Percentiles rank a stretch among this genome's conserved stretches.
Conservation (phyloP, 1,140 invertebrate species). For the Hylyphantes graminicola region DNA sequence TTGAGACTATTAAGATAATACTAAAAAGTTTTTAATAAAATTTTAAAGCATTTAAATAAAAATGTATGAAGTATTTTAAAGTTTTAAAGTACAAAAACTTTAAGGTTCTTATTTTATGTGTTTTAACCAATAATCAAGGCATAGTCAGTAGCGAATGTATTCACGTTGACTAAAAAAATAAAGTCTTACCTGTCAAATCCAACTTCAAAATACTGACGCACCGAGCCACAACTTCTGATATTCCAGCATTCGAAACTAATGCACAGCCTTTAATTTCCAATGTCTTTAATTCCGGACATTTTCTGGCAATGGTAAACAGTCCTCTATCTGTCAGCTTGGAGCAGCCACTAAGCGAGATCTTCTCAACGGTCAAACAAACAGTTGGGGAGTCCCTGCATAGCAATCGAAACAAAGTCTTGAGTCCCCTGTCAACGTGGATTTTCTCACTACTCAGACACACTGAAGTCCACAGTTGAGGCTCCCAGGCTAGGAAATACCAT, state of each 20-base stretch:
- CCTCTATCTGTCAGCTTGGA: constrained; percentile 81
- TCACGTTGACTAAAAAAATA: neutral
- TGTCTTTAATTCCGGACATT: constrained; percentile 79
- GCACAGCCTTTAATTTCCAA: constrained; percentile 78
- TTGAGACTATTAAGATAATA: no score
- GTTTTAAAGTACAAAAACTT: no score
- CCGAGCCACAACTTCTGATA: constrained; percentile 75
- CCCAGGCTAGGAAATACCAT: constrained; percentile 86
- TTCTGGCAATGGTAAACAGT: constrained; percentile 75
- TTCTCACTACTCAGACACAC: constrained; percentile 76
- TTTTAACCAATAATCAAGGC: no score
- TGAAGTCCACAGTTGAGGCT: constrained; percentile 79
- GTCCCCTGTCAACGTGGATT: constrained; percentile 76
- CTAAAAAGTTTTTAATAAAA: no score
- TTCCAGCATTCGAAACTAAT: constrained; percentile 76
- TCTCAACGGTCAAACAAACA: constrained; percentile 72
- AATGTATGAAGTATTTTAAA: no score
- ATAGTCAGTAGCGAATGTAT: neutral
- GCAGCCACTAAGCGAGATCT: constrained; percentile 78
- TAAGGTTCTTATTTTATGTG: no score
- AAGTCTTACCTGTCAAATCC: constrained; percentile 77
- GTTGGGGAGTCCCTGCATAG: constrained; percentile 69
- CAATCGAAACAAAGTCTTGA: constrained; percentile 72
- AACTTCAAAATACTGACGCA: constrained; percentile 79
- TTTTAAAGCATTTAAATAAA: no score